phyloP scores from a whole-genome alignment of 2,113 vertebrate species.

The Albula glossodonta region DNA sequence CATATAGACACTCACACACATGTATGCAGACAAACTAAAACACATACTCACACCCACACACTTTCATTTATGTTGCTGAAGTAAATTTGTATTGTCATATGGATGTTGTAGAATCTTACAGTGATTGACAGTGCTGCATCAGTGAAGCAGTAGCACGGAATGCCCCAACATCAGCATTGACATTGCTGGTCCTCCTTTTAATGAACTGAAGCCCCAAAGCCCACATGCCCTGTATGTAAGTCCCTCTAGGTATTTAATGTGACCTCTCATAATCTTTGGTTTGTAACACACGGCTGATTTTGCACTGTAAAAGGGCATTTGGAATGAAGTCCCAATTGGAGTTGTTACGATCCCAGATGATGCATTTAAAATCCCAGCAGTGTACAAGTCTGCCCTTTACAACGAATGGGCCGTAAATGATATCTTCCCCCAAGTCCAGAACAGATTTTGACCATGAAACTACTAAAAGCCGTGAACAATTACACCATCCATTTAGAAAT shows the following conservation, averaged over 20 bases:
- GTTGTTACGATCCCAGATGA: background rate
- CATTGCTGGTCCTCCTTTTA: background rate
- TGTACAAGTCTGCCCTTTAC: background rate
- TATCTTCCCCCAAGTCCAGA: constrained; percentile 49
- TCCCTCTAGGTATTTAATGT: background rate
- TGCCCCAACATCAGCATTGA: background rate
- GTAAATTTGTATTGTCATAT: no score
- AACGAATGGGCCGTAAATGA: constrained; percentile 39
- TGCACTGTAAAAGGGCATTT: background rate
- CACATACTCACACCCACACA: no score
- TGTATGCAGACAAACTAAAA: no score
- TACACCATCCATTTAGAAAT: constrained; percentile 61
- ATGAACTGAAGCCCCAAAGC: background rate
- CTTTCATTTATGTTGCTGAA: no score
- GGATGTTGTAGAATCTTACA: background rate
- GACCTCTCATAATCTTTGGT: background rate
- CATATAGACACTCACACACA: no score
- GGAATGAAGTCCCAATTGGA: background rate
- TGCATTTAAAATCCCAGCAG: background rate
- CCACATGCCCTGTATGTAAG: no score
- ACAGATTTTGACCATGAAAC: constrained; percentile 57
- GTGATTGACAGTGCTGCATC: background rate
- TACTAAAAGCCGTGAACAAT: constrained; percentile 61
- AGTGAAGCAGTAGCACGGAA: background rate
- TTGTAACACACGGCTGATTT: background rate